Percentiles rank a stretch among this genome's conserved stretches.
phyloP scores from a whole-genome alignment of 2,888 invertebrate genomes.

The Operophtera brumata region DNA sequence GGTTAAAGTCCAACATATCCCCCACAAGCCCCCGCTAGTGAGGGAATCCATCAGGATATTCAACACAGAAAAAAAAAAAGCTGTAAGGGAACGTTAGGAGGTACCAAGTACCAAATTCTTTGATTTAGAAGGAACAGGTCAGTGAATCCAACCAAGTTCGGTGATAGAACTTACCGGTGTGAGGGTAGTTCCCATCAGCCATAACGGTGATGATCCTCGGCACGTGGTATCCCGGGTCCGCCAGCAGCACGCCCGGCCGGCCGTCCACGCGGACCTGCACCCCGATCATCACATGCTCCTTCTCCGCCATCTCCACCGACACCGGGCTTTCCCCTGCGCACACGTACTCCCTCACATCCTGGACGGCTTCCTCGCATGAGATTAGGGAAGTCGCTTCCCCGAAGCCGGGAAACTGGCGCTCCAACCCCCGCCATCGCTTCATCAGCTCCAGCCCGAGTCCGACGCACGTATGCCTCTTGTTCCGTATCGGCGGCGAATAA shows the following conservation, averaged over 20 bases:
- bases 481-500: constrained; percentile 89
- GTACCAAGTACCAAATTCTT: no score
- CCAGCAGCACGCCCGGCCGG: constrained; percentile 87
- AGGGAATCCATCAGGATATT: no score
- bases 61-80: no score
- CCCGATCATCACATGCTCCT: constrained; percentile 93
- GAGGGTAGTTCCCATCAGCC: constrained; percentile 91
- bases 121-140: no score
- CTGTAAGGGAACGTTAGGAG: no score
- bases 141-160: no score
- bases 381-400: constrained; percentile 83
- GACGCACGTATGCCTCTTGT: constrained; percentile 92
- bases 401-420: constrained; percentile 84
- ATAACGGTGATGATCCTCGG: constrained; percentile 92
- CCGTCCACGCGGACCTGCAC: constrained; percentile 87
- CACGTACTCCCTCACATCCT: constrained; percentile 79
- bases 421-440: constrained; percentile 81
- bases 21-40: no score
- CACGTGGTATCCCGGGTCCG: constrained; percentile 96
- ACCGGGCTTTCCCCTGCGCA: constrained; percentile 76
- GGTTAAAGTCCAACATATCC: no score
- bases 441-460: constrained; percentile 89
- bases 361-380: constrained; percentile 93
- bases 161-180: constrained; percentile 82
- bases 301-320: constrained; percentile 85